A percentile compares a stretch with the other conserved stretches of the same genome.
Conservation (phyloP, 2,888 invertebrate species). For the Cheilosia pagana region DNA sequence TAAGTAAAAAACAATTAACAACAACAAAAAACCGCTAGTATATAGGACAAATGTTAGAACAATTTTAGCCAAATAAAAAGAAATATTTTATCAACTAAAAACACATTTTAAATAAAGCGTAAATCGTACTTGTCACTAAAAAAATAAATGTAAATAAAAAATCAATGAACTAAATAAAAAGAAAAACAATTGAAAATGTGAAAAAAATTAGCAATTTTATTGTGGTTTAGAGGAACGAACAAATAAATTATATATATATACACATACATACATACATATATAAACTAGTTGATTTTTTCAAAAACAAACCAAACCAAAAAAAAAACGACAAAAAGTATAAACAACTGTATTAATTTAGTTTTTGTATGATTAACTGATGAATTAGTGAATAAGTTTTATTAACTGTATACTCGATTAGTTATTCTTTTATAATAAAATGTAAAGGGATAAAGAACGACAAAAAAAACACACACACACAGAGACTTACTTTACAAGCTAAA, state of each 20-base stretch:
- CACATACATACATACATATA: slow-evolving; percentile 50
- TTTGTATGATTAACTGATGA: slow-evolving; percentile 73
- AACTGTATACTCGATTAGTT: slow-evolving; percentile 67
- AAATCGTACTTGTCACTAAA: slow-evolving; percentile 38
- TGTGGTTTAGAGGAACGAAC: slow-evolving; percentile 66
- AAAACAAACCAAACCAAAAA: slow-evolving; percentile 14
- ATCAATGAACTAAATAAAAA: slow-evolving; percentile 48
- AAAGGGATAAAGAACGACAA: background rate
- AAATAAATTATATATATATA: slow-evolving; percentile 51
- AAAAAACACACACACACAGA: slow-evolving; percentile 30
- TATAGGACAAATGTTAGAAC: slow-evolving; percentile 51
- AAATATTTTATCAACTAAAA: slow-evolving; percentile 68
- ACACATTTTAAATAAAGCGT: slow-evolving; percentile 24
- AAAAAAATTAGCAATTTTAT: slow-evolving; percentile 54
- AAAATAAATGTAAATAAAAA: slow-evolving; percentile 55
- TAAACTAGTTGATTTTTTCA: slow-evolving; percentile 62
- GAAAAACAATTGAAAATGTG: slow-evolving; percentile 40
- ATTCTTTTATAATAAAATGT: slow-evolving; percentile 58
- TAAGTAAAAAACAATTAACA: slow-evolving; percentile 76
- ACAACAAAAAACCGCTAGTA: slow-evolving; percentile 28
- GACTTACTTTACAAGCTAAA: slow-evolving; percentile 67
- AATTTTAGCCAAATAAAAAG: slow-evolving; percentile 50
- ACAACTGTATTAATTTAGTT: slow-evolving; percentile 69
- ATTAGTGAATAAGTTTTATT: slow-evolving; percentile 71
- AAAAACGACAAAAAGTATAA: slow-evolving; percentile 45